Evolutionary conservation across 2,888 invertebrate genomes (phyloP), one percentile per base, ranked within the genome.

Genomic region (Macrosoma leucophasiata): DNA sequence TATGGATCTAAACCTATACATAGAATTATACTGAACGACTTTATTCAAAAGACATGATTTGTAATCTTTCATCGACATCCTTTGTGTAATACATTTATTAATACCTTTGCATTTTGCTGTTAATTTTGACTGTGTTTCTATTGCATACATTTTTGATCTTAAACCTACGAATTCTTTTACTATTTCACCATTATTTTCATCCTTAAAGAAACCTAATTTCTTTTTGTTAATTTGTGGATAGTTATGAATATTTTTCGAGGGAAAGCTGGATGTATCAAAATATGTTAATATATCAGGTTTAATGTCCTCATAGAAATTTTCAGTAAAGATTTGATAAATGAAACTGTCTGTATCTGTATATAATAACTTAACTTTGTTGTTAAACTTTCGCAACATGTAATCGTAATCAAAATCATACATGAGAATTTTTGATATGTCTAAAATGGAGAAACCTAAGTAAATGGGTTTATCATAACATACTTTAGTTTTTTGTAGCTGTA

Each of bases 201-300:
- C 46, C 25, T 46, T 46, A 36, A 46, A 39, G 8, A 39, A 17
- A 17, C 41, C 43, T 25, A 43, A 20, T 29, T 36, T 35, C 36
- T 46, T 46, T 30, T 43, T 43, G 27, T 46, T 46, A 12, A 37
- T 39, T 28, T 19, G 30, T 1, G 46, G 49, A 13, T 48, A 50
- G 11, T 13, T 29, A 33, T 39, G 51, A 8, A 33, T 12, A 42
- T 55, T 50, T 39, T 51, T 32, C 3, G 9, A 4, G 10, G 33
- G 13, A 42, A 46, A 49, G 23, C 49, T 46, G 7, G 49, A 48
- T 18, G 39, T 31, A 18, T 31, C 31, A 31, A 31, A 31, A 12
- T 23, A 17, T 24, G 22, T 13, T 15, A 7, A 9, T 35, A 31
- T 15, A 27, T 37, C 37, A 22, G 25, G 13, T 32, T 33, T 33